Evolutionary conservation across 2,888 invertebrate genomes (phyloP).

Genomic region (Eledona agricola): DNA sequence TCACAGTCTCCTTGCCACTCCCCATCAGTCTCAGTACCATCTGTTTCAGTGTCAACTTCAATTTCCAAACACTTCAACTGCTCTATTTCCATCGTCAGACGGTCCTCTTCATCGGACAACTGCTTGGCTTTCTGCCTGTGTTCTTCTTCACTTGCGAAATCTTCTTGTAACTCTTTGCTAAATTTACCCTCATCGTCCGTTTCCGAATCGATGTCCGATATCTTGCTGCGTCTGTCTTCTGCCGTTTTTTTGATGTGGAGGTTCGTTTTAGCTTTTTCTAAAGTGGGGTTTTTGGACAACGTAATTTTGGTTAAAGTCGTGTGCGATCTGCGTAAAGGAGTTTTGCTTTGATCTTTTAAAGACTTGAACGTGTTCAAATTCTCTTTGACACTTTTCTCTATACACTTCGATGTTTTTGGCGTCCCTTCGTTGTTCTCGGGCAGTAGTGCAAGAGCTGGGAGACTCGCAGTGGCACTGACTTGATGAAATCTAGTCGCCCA

Average conservation of each 20-base stretch:
- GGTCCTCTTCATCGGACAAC: slow-evolving; percentile 79
- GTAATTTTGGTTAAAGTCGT: slow-evolving; percentile 57
- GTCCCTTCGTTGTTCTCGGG: slow-evolving; percentile 52
- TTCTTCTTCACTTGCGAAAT: slow-evolving; percentile 68
- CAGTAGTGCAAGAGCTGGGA: slow-evolving; percentile 74
- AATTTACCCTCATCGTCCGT: slow-evolving; percentile 68
- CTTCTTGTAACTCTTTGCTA: slow-evolving; percentile 50
- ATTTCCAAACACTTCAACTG: slow-evolving; percentile 78
- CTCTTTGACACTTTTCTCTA: slow-evolving; percentile 59
- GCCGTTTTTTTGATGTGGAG: slow-evolving; percentile 49
- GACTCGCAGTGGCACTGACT: slow-evolving; percentile 83
- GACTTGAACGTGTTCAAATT: slow-evolving; percentile 58
- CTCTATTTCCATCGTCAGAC: slow-evolving; percentile 77
- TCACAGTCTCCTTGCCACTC: slow-evolving; percentile 66
- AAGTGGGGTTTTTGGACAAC: slow-evolving; percentile 42
- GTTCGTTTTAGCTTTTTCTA: slow-evolving; percentile 51
- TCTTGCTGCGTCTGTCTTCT: slow-evolving; percentile 31
- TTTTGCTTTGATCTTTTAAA: slow-evolving; percentile 44
- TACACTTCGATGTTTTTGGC: slow-evolving; percentile 46
- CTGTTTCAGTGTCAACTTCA: slow-evolving; percentile 83
- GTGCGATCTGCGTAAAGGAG: slow-evolving; percentile 54
- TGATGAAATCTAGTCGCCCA: slow-evolving; percentile 83
- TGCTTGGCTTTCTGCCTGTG: slow-evolving; percentile 73
- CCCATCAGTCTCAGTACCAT: slow-evolving; percentile 79
- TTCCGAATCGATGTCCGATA: slow-evolving; percentile 67